phyloP scores from a whole-genome alignment of 2,888 invertebrate genomes.

The Plagiodera versicolora region DNA sequence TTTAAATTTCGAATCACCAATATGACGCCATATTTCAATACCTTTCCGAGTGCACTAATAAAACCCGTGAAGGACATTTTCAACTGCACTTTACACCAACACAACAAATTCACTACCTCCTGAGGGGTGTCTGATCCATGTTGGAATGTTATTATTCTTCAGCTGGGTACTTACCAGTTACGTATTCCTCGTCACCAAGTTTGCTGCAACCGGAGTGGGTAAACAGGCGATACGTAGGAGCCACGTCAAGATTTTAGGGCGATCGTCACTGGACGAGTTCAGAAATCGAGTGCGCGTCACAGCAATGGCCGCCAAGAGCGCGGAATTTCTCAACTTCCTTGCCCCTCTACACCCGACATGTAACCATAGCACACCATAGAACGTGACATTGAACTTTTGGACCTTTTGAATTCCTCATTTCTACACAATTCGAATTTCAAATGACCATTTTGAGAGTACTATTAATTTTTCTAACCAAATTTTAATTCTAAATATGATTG shows the following conservation, averaged over 20 bases:
- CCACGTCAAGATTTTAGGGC: conserved; percentile 87
- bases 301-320: conserved; percentile 68
- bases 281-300: conserved; percentile 77
- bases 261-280: conserved; percentile 80
- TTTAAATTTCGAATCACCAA: conserved; percentile 51
- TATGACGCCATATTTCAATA: conserved; percentile 58
- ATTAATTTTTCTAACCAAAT: too few species aligned
- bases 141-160: conserved; percentile 63
- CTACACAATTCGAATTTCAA: too few species aligned
- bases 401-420: too few species aligned
- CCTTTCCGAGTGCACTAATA: conserved; percentile 51
- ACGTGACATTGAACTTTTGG: too few species aligned
- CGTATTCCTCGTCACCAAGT: conserved; percentile 94
- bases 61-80: conserved; percentile 50
- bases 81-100: conserved; percentile 52
- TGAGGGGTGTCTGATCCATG: conserved; percentile 55
- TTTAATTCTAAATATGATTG: too few species aligned
- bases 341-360: conserved; percentile 1
- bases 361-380: too few species aligned
- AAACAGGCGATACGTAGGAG: conserved; percentile 91
- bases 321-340: conserved; percentile 48
- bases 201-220: conserved; percentile 93
- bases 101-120: conserved; percentile 40
- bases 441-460: too few species aligned
- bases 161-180: conserved; percentile 83